phyloP scores from a whole-genome alignment of 1,140 invertebrate species.

The Eubasilissa regina region DNA sequence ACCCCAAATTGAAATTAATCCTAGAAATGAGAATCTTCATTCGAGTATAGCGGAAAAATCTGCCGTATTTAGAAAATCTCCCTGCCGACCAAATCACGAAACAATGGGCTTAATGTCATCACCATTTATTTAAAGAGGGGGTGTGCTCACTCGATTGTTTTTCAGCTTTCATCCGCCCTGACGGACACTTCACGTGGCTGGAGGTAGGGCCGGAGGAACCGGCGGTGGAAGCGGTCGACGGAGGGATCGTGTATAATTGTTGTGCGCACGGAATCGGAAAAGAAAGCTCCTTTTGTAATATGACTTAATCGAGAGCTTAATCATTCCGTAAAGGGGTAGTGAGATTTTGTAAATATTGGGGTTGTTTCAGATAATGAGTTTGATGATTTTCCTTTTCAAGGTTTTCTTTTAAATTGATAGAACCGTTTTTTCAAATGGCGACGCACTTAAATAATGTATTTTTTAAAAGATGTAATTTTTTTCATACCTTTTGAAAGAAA shows the following conservation, averaged over 20 bases:
- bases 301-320: slow-evolving; percentile 43
- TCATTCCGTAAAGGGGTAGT: slow-evolving; percentile 30
- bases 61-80: slow-evolving; percentile 8
- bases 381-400: not conserved
- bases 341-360: slow-evolving; percentile 15
- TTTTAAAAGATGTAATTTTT: no score
- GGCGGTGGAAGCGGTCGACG: not conserved
- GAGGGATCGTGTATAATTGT: slow-evolving; percentile 41
- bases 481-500: no score
- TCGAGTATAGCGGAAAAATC: not conserved
- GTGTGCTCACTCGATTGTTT: slow-evolving; percentile 47
- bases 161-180: slow-evolving; percentile 52
- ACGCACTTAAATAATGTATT: no score
- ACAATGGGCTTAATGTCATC: slow-evolving; percentile 58
- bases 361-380: not conserved
- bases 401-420: no score
- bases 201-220: not conserved
- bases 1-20: no score
- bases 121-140: slow-evolving; percentile 51
- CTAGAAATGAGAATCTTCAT: no score
- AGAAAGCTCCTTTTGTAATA: slow-evolving; percentile 50
- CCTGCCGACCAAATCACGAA: slow-evolving; percentile 49
- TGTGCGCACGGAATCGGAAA: slow-evolving; percentile 50
- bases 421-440: no score
- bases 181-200: slow-evolving; percentile 52